These are phyloP conservation scores for Dinocampus coccinellae DNA, from an alignment of 2,888 invertebrate species.

Conservation along the genomic window DNA sequence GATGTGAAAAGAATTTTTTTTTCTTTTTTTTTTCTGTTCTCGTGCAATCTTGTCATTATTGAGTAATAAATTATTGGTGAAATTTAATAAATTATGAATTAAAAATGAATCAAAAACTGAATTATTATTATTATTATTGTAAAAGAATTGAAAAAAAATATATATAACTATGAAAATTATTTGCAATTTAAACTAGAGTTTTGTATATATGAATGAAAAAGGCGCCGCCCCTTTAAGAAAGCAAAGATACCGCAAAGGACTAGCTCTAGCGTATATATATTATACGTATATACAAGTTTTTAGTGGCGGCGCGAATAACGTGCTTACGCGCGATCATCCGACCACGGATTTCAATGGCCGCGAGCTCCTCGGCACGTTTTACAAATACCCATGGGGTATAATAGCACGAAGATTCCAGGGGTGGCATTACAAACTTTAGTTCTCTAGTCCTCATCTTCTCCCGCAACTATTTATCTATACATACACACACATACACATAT, in stretches of 20 bases:
- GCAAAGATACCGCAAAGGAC: slow-evolving; percentile 57
- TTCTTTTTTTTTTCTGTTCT: no score
- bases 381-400: neutral
- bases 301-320: slow-evolving; percentile 66
- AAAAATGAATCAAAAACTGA: no score
- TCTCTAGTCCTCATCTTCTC: neutral
- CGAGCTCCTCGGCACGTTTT: slow-evolving; percentile 39
- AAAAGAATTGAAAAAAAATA: no score
- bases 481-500: neutral
- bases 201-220: neutral
- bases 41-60: no score
- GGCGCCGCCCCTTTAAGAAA: slow-evolving; percentile 53
- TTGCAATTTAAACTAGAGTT: no score
- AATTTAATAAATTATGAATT: no score
- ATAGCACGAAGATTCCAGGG: neutral
- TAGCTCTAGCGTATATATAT: neutral
- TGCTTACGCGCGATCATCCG: slow-evolving; percentile 67
- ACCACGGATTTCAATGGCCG: slow-evolving; percentile 56
- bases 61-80: no score
- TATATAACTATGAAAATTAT: no score
- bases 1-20: no score
- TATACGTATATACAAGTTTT: slow-evolving; percentile 2
- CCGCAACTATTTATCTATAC: neutral
- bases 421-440: neutral
- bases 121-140: no score